Conservation (phyloP, 2,113 vertebrate genomes). For the Zootoca vivipara region DNA sequence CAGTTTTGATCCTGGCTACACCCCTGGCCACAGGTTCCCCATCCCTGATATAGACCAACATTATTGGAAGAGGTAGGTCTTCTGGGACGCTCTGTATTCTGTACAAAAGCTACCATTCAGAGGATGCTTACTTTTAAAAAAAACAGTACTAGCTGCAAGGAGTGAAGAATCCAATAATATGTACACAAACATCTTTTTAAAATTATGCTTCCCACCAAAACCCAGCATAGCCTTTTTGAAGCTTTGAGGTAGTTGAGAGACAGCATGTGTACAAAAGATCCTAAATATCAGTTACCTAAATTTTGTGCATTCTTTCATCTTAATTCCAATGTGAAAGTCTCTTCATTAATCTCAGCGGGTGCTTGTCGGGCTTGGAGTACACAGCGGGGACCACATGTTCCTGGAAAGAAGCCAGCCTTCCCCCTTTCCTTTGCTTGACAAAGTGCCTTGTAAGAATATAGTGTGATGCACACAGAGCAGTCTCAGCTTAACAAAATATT, state of each 20-base stretch:
- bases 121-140: not conserved
- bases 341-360: slow-evolving; percentile 19
- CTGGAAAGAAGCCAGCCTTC: not conserved
- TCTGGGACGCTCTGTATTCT: not conserved
- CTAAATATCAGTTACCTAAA: not conserved
- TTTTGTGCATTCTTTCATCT: not conserved
- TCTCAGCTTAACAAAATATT: not conserved
- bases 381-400: not conserved
- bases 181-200: not conserved
- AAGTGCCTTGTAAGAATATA: not conserved
- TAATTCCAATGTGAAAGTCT: slow-evolving; percentile 3
- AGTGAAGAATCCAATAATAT: not conserved
- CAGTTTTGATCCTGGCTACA: no score
- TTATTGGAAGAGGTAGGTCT: no score
- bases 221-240: not conserved
- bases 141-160: not conserved
- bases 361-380: not conserved
- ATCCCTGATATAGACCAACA: not conserved
- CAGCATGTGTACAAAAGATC: not conserved
- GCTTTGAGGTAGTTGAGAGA: not conserved
- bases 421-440: not conserved
- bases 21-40: not conserved
- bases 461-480: not conserved
- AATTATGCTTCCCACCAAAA: not conserved
- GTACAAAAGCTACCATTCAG: not conserved